Conservation (phyloP, 2,113 vertebrate species). For the Muntiacus muntjak region DNA sequence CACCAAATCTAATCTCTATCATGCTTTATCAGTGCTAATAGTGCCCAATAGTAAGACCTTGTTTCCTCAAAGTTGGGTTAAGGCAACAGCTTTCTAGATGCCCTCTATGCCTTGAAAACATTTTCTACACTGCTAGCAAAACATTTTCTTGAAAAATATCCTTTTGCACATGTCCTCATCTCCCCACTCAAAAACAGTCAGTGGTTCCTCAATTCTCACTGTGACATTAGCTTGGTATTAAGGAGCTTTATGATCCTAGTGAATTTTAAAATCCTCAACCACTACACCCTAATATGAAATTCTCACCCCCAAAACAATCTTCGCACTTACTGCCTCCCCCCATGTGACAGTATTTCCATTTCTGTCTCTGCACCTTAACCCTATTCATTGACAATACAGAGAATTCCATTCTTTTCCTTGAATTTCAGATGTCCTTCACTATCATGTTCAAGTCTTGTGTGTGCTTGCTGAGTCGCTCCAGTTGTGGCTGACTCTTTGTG, state of each 20-base stretch:
- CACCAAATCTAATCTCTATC: neutral
- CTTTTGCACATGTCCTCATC: neutral
- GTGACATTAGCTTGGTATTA: neutral
- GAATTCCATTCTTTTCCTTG: constrained; percentile 18
- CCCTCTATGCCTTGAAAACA: neutral
- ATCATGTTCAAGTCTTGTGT: neutral
- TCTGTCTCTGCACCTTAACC: constrained; percentile 20
- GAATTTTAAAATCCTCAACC: neutral
- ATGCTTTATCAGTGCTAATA: constrained; percentile 1
- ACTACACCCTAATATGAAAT: constrained; percentile 26
- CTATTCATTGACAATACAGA: neutral
- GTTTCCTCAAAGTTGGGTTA: neutral
- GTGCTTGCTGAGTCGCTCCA: neutral
- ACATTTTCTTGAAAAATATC: neutral
- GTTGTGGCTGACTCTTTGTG: neutral
- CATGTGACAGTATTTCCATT: neutral
- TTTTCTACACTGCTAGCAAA: neutral
- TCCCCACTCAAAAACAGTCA: neutral
- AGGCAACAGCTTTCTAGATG: neutral
- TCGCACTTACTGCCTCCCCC: neutral
- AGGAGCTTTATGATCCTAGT: neutral
- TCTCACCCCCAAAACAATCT: neutral
- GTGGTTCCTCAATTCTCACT: neutral
- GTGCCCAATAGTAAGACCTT: neutral
- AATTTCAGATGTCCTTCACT: neutral